Conservation (phyloP, 1,140 invertebrate species). For the Drosophila melanogaster region Release_6_plus_ISO1_MT NT_033779.5:2423001-2423500, state of each 20-base stretch:
- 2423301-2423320: constrained; percentile 53
- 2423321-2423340: constrained; percentile 46
- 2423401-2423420: background rate
- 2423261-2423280: constrained; percentile 54
- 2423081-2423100: constrained; percentile 63
- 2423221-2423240: constrained; percentile 68
- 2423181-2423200: constrained; percentile 79
- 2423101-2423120: constrained; percentile 36
- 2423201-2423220: constrained; percentile 80
- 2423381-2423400: constrained; percentile 7
- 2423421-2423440: too few species aligned
- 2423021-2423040: constrained; percentile 72
- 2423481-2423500: background rate
- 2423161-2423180: constrained; percentile 61
- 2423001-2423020: constrained; percentile 56
- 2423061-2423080: constrained; percentile 67
- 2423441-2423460: background rate
- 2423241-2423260: constrained; percentile 76
- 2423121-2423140: constrained; percentile 54
- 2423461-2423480: background rate
- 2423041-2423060: constrained; percentile 66
- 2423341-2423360: constrained; percentile 43
- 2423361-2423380: constrained; percentile 32
- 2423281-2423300: constrained; percentile 42
- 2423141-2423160: background rate